Conservation (phyloP, 2,113 vertebrate genomes). For the Syngnathoides biaculeatus region DNA sequence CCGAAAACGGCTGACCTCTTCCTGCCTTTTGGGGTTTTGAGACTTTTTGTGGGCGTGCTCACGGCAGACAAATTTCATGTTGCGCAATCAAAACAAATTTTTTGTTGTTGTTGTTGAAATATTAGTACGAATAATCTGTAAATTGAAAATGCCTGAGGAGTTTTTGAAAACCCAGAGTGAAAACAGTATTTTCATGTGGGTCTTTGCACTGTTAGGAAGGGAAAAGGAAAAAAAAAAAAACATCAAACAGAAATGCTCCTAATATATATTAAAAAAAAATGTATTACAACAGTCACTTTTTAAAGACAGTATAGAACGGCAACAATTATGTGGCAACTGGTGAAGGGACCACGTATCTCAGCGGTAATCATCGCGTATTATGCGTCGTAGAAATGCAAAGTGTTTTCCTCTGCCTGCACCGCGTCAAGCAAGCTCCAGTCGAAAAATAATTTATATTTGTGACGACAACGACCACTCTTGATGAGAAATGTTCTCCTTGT, state of each 20-base stretch:
- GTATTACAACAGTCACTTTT: slow-evolving; percentile 18
- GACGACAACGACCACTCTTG: slow-evolving; percentile 89
- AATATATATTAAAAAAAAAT: background rate
- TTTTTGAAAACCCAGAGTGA: background rate
- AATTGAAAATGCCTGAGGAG: background rate
- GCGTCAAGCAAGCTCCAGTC: slow-evolving; percentile 39
- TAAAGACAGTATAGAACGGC: slow-evolving; percentile 16
- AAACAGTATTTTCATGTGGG: background rate
- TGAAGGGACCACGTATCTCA: slow-evolving; percentile 36
- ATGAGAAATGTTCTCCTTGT: slow-evolving; percentile 89
- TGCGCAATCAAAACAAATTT: too few relatives aligned
- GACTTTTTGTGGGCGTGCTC: background rate
- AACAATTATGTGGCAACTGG: slow-evolving; percentile 7
- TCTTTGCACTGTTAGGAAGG: background rate
- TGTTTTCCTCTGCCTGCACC: slow-evolving; percentile 9
- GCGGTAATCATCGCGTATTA: slow-evolving; percentile 14
- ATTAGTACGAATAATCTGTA: background rate
- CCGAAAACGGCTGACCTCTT: background rate
- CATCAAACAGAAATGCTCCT: background rate
- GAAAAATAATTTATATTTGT: slow-evolving; percentile 98
- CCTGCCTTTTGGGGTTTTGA: background rate
- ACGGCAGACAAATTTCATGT: background rate
- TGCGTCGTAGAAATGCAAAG: background rate
- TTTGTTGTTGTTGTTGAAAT: too few relatives aligned
- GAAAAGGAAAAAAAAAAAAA: too few relatives aligned